These are phyloP conservation scores for Helicoverpa assulta DNA, from an alignment of 2,888 invertebrate genomes.

Conservation along the genomic window DNA sequence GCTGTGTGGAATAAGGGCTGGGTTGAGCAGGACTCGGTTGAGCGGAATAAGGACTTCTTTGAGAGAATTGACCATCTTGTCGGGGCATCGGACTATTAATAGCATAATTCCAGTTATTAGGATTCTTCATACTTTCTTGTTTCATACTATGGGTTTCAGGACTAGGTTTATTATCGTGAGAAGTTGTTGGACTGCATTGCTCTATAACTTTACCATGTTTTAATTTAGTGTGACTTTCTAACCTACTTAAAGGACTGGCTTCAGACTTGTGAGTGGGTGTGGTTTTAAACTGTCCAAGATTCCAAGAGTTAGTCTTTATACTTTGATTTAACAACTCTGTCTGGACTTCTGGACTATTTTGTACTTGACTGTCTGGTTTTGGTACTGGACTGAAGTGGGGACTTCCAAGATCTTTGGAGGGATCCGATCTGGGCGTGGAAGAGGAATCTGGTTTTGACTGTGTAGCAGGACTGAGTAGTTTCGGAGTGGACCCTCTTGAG, in stretches of 20 bases:
- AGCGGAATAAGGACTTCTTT: slow-evolving; percentile 86
- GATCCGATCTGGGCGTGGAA: slow-evolving; percentile 83
- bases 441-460: slow-evolving; percentile 86
- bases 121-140: slow-evolving; percentile 82
- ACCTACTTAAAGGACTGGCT: slow-evolving; percentile 85
- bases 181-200: slow-evolving; percentile 87
- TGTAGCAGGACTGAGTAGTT: slow-evolving; percentile 81
- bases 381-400: slow-evolving; percentile 85
- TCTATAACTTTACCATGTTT: slow-evolving; percentile 84
- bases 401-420: slow-evolving; percentile 80
- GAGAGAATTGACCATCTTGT: slow-evolving; percentile 84
- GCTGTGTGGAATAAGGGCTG: slow-evolving; percentile 86
- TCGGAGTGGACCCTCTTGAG: slow-evolving; percentile 75
- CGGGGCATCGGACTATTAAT: slow-evolving; percentile 87
- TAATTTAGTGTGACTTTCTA: slow-evolving; percentile 82
- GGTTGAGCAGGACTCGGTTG: slow-evolving; percentile 87
- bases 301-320: slow-evolving; percentile 80
- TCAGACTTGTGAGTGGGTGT: slow-evolving; percentile 86
- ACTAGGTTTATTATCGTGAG: slow-evolving; percentile 85
- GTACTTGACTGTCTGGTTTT: slow-evolving; percentile 87
- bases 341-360: slow-evolving; percentile 84
- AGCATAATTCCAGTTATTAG: slow-evolving; percentile 84
- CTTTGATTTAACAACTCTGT: slow-evolving; percentile 73
- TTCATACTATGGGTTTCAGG: slow-evolving; percentile 81
- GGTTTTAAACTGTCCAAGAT: slow-evolving; percentile 83